Conservation (phyloP, 2,888 invertebrate species). For the Phrixothrix hirtus region DNA sequence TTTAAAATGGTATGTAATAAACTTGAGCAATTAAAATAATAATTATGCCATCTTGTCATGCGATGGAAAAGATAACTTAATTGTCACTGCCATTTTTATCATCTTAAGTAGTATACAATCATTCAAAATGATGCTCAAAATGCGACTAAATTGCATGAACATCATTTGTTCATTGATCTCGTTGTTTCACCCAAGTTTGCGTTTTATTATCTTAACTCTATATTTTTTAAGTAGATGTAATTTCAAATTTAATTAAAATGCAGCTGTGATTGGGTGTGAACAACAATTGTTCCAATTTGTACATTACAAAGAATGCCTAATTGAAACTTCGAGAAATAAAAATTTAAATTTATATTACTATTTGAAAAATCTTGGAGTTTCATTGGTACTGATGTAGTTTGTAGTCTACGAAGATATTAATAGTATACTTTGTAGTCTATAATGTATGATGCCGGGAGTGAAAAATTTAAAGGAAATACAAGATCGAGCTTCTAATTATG, state of each 20-base stretch:
- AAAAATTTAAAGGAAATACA: too few relatives aligned
- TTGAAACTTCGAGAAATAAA: conserved; percentile 6
- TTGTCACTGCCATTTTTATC: conserved; percentile 50
- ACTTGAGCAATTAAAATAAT: conserved; percentile 3
- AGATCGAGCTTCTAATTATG: too few relatives aligned
- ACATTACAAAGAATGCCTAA: conserved; percentile 17
- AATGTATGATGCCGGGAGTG: too few relatives aligned
- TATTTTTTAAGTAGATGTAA: conserved; percentile 1
- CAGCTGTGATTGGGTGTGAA: conserved; percentile 42
- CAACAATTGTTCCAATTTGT: conserved; percentile 40
- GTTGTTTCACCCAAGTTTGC: conserved; percentile 42
- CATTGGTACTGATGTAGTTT: too few relatives aligned
- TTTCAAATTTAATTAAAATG: conserved; percentile 4
- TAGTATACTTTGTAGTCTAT: too few relatives aligned
- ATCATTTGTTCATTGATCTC: conserved; percentile 43
- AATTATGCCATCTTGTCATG: conserved; percentile 28
- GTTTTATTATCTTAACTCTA: conserved; percentile 3
- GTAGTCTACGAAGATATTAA: too few relatives aligned
- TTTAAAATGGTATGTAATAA: conserved; percentile 8
- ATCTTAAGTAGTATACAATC: conserved; percentile 43
- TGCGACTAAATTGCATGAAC: conserved; percentile 32
- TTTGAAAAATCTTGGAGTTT: too few relatives aligned
- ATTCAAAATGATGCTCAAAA: conserved; percentile 45
- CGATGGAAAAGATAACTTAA: conserved; percentile 39
- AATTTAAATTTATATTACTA: too few relatives aligned